These are phyloP conservation scores for Cuculus canorus DNA, from an alignment of 2,797 vertebrate species.

Conservation along the genomic window DNA sequence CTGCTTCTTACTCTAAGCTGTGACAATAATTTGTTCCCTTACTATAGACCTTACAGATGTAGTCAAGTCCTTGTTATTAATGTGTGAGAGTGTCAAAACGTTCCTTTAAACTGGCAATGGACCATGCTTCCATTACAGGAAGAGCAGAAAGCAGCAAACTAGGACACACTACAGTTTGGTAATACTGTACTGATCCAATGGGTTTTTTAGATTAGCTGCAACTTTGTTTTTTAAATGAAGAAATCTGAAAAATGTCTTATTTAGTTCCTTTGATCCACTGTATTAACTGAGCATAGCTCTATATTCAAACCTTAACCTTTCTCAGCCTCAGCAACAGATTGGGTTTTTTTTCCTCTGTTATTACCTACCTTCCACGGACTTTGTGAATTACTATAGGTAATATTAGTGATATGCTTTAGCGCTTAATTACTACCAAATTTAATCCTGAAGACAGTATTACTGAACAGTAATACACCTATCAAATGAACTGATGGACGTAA, in stretches of 20 bases:
- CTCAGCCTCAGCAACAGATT: neutral
- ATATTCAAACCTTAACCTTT: neutral
- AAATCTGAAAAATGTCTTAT: neutral
- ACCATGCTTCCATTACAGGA: neutral
- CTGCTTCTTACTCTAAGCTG: neutral
- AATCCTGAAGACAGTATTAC: neutral
- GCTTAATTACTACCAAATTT: neutral
- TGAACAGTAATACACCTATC: neutral
- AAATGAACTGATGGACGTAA: constrained; percentile 50
- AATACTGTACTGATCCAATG: neutral
- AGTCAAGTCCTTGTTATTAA: neutral
- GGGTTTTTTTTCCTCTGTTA: neutral
- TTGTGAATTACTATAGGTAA: neutral
- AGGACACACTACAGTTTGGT: neutral
- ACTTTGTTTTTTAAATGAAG: neutral
- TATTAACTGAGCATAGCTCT: neutral
- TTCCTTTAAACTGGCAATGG: neutral
- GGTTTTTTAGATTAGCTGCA: neutral
- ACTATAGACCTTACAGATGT: neutral
- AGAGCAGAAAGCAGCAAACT: neutral
- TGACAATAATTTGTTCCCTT: neutral
- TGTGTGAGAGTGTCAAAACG: neutral
- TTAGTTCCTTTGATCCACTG: neutral
- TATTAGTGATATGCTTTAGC: neutral
- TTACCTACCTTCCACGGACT: constrained; percentile 18